Conservation (phyloP, 2,888 invertebrate species). For the Ommatoiulus sabulosus region DNA sequence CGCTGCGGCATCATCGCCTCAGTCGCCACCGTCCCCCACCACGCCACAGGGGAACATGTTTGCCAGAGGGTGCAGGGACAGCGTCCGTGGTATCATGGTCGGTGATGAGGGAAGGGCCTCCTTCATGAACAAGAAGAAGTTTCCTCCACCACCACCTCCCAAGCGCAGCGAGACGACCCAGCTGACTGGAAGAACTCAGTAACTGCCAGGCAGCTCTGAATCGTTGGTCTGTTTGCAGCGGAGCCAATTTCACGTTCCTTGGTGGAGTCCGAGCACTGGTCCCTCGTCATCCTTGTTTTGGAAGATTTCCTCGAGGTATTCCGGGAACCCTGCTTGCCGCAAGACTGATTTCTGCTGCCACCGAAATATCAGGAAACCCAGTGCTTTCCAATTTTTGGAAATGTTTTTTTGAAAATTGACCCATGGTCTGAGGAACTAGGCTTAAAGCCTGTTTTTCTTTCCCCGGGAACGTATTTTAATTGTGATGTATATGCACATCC, state of each 20-base stretch:
- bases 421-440: neutral
- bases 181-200: conserved; percentile 66
- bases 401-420: neutral
- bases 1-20: conserved; percentile 57
- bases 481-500: neutral
- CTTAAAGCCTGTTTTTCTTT: neutral
- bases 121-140: conserved; percentile 63
- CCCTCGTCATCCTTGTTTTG: neutral
- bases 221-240: neutral
- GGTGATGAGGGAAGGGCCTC: conserved; percentile 54
- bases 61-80: conserved; percentile 53
- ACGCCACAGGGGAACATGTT: conserved; percentile 55
- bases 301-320: neutral
- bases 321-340: neutral
- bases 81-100: conserved; percentile 45
- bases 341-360: neutral
- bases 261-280: neutral
- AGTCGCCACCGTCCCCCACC: conserved; percentile 62
- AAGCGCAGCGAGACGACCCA: conserved; percentile 90
- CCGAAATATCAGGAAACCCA: neutral
- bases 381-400: neutral
- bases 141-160: conserved; percentile 91
- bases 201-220: neutral
- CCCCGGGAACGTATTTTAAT: neutral
- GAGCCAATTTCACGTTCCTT: neutral